phyloP scores from a whole-genome alignment of 2,888 invertebrate genomes.

The Meiosimyza platycephala region DNA sequence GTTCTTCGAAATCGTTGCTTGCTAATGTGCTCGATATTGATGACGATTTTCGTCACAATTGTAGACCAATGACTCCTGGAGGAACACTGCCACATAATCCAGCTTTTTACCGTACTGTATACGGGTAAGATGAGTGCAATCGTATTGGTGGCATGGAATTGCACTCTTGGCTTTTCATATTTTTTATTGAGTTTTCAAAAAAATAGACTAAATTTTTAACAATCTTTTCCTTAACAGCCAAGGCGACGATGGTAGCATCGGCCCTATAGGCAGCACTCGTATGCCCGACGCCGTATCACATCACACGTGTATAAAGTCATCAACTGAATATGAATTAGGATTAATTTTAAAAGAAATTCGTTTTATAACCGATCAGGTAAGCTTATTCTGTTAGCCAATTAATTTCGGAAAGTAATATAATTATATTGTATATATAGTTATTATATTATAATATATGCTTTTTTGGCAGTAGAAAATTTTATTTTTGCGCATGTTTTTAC shows the following conservation, averaged over 20 bases:
- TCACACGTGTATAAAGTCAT: constrained; percentile 82
- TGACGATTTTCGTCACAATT: constrained; percentile 91
- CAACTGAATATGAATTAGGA: constrained; percentile 93
- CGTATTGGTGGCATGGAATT: background rate
- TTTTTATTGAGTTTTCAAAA: background rate
- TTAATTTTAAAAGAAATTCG: constrained; percentile 94
- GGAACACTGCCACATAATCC: constrained; percentile 72
- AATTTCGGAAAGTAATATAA: too few species aligned
- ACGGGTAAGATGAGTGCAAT: constrained; percentile 70
- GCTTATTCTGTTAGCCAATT: constrained; percentile 48
- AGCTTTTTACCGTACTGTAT: constrained; percentile 79
- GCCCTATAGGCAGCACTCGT: constrained; percentile 75
- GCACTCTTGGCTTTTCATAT: constrained; percentile 17
- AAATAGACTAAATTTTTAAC: background rate
- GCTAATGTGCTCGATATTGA: constrained; percentile 98
- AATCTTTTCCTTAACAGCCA: constrained; percentile 56
- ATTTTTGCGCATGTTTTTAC: too few species aligned
- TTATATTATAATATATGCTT: too few species aligned
- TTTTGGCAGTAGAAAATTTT: too few species aligned
- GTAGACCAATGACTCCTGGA: constrained; percentile 76
- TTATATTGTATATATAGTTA: too few species aligned
- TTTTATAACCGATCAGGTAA: constrained; percentile 89
- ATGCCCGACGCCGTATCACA: constrained; percentile 81
- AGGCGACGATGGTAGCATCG: constrained; percentile 67
- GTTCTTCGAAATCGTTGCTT: constrained; percentile 93